phyloP scores from a whole-genome alignment of 2,797 vertebrate species.

The Chrysocyon brachyurus region DNA sequence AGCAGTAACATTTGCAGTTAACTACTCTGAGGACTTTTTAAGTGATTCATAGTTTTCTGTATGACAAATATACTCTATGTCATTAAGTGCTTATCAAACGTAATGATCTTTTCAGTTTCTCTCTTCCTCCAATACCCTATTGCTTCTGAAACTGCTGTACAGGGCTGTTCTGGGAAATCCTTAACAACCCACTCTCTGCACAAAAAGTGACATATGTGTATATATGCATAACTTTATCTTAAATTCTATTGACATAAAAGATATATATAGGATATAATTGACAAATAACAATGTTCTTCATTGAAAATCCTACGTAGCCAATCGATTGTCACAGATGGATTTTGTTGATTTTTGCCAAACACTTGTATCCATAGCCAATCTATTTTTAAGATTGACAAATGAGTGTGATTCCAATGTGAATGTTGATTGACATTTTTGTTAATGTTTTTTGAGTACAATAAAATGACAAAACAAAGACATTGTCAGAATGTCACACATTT shows the following conservation, averaged over 20 bases:
- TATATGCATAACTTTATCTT: neutral
- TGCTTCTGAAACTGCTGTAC: neutral
- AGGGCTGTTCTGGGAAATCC: neutral
- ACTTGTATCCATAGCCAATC: neutral
- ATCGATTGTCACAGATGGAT: neutral
- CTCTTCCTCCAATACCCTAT: neutral
- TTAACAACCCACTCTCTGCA: neutral
- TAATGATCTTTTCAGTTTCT: neutral
- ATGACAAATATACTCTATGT: neutral
- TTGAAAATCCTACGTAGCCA: neutral
- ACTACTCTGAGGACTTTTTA: conserved; percentile 32
- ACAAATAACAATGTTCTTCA: neutral
- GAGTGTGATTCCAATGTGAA: neutral
- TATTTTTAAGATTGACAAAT: conserved; percentile 10
- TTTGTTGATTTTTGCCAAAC: neutral
- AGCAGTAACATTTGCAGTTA: conserved; percentile 22
- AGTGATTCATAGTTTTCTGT: neutral
- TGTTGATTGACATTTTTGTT: neutral
- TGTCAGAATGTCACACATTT: neutral
- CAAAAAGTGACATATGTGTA: neutral
- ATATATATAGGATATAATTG: neutral
- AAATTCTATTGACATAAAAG: neutral
- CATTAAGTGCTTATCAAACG: neutral
- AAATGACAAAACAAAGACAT: neutral
- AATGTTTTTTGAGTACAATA: neutral